Evolutionary conservation across 2,888 invertebrate genomes (phyloP), one percentile per base, ranked within the genome.

Genomic region (Acanthosepion esculentum): DNA sequence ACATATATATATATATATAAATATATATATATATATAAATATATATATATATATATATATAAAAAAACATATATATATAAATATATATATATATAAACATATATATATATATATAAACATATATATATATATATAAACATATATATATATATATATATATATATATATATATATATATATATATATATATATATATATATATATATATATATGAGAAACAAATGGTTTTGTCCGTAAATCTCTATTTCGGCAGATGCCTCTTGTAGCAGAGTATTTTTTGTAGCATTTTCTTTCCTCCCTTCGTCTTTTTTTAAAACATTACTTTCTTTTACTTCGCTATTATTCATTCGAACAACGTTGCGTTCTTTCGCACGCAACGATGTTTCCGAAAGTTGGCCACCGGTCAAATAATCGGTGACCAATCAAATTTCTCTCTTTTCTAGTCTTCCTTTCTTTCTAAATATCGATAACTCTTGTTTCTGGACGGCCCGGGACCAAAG

Each of bases 391-490:
- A 23, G 33, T 78, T 78, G 78, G 78, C 78, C 33, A 78, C 33
- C 78, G 78, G 78, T 78, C 78, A 78, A 78, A 78, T 78, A n/a
- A 78, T 78, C 78, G n/a, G 78, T 78, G 26, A 59, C 59, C 59
- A 78, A 78, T 78, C 59, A 78, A 78, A 78, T 78, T 15, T 18
- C 15, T 33, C n/a, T 10, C 78, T 33, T 78, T 33, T 78, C 18
- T 18, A 8, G 3, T n/a, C 33, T 33, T 33, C 78, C 12, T 0
- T 15, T 33, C 78, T 3, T 5, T 33, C 78, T n/a, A n/a, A n/a
- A 78, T 78, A 78, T n/a, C n/a, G 78, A 78, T 78, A 78, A 15
- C 59, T 4, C 7, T 59, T 4, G 20, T 59, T 59, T 59, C 59
- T 23, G 20, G 59, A 59, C 59, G 59, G 59, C 20, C 59, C 23